phyloP scores from a whole-genome alignment of 2,888 invertebrate species.

The Falcaria lacertinaria region DNA sequence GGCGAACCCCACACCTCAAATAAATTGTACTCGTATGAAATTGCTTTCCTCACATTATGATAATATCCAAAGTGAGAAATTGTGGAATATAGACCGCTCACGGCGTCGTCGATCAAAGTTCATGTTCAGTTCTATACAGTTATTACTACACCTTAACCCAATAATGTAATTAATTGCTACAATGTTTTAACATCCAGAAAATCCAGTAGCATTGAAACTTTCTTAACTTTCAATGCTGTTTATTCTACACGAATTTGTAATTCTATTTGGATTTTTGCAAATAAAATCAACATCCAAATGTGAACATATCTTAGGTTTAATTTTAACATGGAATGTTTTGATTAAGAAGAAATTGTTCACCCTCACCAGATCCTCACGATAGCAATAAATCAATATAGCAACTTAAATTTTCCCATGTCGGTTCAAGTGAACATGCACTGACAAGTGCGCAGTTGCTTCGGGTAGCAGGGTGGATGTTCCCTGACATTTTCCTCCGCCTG shows the following conservation, averaged over 20 bases:
- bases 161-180: too few relatives aligned
- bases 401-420: background rate
- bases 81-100: background rate
- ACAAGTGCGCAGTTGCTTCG: conserved; percentile 41
- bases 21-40: conserved; percentile 11
- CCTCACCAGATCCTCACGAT: background rate
- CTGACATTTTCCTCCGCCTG: conserved; percentile 33
- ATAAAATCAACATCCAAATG: too few relatives aligned
- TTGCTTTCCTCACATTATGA: conserved; percentile 17
- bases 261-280: too few relatives aligned
- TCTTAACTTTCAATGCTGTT: too few relatives aligned
- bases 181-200: too few relatives aligned
- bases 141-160: too few relatives aligned
- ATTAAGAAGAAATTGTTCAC: background rate
- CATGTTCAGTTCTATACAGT: too few relatives aligned
- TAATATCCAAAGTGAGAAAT: too few relatives aligned
- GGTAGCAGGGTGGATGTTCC: conserved; percentile 34
- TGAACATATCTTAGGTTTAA: too few relatives aligned
- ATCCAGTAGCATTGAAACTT: too few relatives aligned
- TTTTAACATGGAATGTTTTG: background rate
- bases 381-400: background rate
- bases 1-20: conserved; percentile 19
- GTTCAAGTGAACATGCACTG: background rate
- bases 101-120: too few relatives aligned
- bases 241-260: too few relatives aligned